A percentile compares a stretch with the other conserved stretches of the same genome.
Evolutionary conservation across 1,140 invertebrate genomes (phyloP).

Genomic region (Odontomachus brunneus): DNA sequence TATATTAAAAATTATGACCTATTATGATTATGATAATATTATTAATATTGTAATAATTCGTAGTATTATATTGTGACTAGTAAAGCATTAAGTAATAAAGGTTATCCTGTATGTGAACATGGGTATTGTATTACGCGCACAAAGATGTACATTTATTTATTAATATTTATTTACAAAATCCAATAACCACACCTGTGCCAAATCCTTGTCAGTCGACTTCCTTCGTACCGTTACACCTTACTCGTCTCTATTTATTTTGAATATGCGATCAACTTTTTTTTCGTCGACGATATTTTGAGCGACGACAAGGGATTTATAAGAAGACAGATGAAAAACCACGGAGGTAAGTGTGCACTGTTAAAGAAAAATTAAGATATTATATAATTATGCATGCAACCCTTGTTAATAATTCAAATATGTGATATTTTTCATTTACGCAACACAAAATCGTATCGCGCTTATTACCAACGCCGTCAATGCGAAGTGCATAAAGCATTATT

Average conservation of each 20-base stretch:
- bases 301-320: background rate
- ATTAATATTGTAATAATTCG: constrained; percentile 81
- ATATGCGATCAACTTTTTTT: background rate
- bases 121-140: constrained; percentile 2
- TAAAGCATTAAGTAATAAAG: constrained; percentile 84
- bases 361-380: no score
- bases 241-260: background rate
- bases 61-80: constrained; percentile 84
- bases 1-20: constrained; percentile 72
- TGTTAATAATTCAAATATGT: no score
- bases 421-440: no score
- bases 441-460: no score
- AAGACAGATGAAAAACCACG: background rate
- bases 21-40: constrained; percentile 81
- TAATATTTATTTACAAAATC: background rate
- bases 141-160: background rate
- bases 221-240: background rate
- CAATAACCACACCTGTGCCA: background rate
- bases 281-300: background rate
- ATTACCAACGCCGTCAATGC: no score
- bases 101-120: constrained; percentile 82
- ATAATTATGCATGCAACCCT: no score
- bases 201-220: background rate
- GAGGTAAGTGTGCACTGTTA: no score
- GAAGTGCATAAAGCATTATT: no score